Percentiles rank a stretch among this genome's conserved stretches.
These are phyloP conservation scores for Artemisiospiza belli DNA, from an alignment of 2,113 vertebrate genomes.

Conservation along the genomic window DNA sequence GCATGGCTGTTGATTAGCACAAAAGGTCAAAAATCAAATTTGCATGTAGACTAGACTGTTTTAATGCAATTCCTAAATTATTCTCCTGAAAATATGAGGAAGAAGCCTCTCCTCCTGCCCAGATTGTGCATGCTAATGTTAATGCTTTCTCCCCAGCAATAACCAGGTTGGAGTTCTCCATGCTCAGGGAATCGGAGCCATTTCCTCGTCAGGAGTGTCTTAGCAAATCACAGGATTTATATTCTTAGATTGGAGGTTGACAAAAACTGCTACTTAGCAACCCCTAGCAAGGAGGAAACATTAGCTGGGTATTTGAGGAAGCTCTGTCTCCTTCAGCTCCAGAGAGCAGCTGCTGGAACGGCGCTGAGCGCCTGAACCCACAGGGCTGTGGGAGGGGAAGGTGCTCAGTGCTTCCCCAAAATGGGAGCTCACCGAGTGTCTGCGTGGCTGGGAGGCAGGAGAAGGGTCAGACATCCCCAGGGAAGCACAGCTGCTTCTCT, in stretches of 20 bases:
- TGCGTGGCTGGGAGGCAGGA: not conserved
- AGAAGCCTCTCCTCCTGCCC: conserved; percentile 44
- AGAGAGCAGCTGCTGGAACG: conserved; percentile 7
- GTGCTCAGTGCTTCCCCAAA: not conserved
- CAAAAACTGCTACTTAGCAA: conserved; percentile 69
- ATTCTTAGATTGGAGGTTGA: conserved; percentile 65
- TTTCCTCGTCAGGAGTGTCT: conserved; percentile 49
- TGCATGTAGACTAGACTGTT: conserved; percentile 63
- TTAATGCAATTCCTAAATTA: conserved; percentile 65
- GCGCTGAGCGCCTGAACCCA: not conserved
- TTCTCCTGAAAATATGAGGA: conserved; percentile 53
- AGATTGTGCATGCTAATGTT: conserved; percentile 40
- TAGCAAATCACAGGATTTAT: conserved; percentile 63
- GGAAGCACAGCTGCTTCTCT: not conserved
- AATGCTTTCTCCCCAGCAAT: conserved; percentile 38
- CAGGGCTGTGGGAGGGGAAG: not conserved
- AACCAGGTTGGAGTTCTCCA: not conserved
- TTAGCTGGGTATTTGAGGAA: conserved; percentile 64
- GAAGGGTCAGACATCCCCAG: not conserved
- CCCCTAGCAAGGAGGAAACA: conserved; percentile 56
- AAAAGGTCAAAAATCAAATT: conserved; percentile 64
- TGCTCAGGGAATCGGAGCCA: conserved; percentile 31
- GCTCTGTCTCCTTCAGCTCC: not conserved
- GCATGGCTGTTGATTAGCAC: conserved; percentile 59
- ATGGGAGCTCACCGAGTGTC: not conserved